phyloP scores from a whole-genome alignment of 2,888 invertebrate species.

The Erebia ligea region DNA sequence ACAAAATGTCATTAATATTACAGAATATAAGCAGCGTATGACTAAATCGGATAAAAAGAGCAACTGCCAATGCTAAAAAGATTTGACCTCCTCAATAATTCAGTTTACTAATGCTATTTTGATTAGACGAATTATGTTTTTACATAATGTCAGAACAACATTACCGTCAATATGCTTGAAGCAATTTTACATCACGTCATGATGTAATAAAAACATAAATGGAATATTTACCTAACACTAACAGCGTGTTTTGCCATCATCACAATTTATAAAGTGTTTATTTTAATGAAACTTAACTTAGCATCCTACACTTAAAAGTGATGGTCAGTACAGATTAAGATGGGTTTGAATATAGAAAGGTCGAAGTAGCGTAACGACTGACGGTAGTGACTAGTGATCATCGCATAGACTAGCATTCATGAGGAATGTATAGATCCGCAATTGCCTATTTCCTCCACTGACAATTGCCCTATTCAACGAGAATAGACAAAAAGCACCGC shows the following conservation, averaged over 20 bases:
- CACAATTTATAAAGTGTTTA: slow-evolving; percentile 43
- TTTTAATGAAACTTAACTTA: neutral
- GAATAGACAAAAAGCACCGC: slow-evolving; percentile 68
- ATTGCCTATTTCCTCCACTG: slow-evolving; percentile 69
- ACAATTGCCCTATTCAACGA: slow-evolving; percentile 69
- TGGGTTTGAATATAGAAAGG: slow-evolving; percentile 30
- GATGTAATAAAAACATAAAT: slow-evolving; percentile 53
- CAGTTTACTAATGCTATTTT: slow-evolving; percentile 72
- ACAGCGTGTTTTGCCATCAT: slow-evolving; percentile 48
- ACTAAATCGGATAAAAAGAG: slow-evolving; percentile 56
- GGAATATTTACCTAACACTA: slow-evolving; percentile 55
- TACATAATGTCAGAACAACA: slow-evolving; percentile 52
- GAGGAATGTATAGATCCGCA: slow-evolving; percentile 43
- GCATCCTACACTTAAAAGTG: slow-evolving; percentile 13
- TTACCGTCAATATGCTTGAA: slow-evolving; percentile 43
- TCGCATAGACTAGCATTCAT: slow-evolving; percentile 34
- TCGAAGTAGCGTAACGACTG: slow-evolving; percentile 39
- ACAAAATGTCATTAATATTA: slow-evolving; percentile 42
- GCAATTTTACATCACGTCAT: slow-evolving; percentile 57
- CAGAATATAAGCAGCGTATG: slow-evolving; percentile 53
- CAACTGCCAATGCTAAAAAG: slow-evolving; percentile 48
- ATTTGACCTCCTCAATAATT: slow-evolving; percentile 56
- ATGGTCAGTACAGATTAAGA: slow-evolving; percentile 21
- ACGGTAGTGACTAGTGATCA: slow-evolving; percentile 23
- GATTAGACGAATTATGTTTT: slow-evolving; percentile 73